phyloP scores from a whole-genome alignment of 2,888 invertebrate genomes.

The Tineola bisselliella region DNA sequence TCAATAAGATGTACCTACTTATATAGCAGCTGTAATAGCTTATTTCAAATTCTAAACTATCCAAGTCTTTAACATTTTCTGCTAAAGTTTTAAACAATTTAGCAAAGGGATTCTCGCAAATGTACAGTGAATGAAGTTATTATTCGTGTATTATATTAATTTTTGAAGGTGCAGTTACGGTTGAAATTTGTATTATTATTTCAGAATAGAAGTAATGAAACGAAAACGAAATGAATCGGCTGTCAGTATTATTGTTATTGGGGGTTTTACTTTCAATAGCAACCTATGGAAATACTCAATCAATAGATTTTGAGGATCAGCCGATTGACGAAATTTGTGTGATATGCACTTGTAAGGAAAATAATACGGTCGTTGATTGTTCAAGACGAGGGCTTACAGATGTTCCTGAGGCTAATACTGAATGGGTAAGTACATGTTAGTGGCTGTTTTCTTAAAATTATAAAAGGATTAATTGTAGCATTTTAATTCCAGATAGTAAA shows the following conservation, averaged over 20 bases:
- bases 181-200: neutral
- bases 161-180: no score
- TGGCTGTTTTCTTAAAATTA: neutral
- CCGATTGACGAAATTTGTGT: constrained; percentile 29
- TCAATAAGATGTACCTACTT: no score
- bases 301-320: constrained; percentile 8
- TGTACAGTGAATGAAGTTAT: no score
- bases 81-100: no score
- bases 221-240: neutral
- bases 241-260: constrained; percentile 1
- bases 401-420: constrained; percentile 44
- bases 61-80: no score
- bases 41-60: no score
- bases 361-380: constrained; percentile 43
- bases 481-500: constrained; percentile 65
- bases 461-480: neutral
- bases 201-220: neutral
- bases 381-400: constrained; percentile 50
- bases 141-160: no score
- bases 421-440: constrained; percentile 32
- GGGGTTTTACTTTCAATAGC: neutral
- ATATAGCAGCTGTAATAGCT: no score
- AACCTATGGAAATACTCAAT: neutral
- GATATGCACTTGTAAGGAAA: constrained; percentile 40
- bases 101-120: no score